phyloP scores from a whole-genome alignment of 2,113 vertebrate genomes.

The Boleophthalmus pectinirostris region DNA sequence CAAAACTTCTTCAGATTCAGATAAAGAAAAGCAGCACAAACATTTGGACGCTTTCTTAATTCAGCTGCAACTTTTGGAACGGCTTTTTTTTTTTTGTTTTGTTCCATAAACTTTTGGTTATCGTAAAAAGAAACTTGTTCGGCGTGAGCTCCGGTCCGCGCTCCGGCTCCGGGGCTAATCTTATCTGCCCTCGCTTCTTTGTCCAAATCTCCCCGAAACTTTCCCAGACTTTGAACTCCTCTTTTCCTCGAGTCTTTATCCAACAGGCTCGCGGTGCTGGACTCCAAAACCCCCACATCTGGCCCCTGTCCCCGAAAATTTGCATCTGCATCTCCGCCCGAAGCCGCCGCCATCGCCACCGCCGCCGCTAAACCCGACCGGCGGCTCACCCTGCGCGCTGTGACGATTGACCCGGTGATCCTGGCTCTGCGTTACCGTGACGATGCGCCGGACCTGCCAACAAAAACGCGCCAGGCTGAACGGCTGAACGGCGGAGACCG shows the following conservation, averaged over 20 bases:
- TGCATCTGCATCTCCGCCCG: constrained; percentile 53
- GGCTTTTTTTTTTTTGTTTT: too few species aligned
- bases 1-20: too few species aligned
- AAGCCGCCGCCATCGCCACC: constrained; percentile 60
- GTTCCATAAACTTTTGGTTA: not conserved
- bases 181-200: constrained; percentile 4
- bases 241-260: constrained; percentile 37
- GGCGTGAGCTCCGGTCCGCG: not conserved
- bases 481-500: constrained; percentile 67
- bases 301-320: constrained; percentile 64
- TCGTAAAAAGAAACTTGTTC: not conserved
- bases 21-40: not conserved
- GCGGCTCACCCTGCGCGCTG: constrained; percentile 68
- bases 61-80: constrained; percentile 1
- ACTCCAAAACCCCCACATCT: constrained; percentile 53
- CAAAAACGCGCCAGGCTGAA: too few species aligned
- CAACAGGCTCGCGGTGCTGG: constrained; percentile 56
- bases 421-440: constrained; percentile 59
- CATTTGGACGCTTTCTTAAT: not conserved
- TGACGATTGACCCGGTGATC: constrained; percentile 79
- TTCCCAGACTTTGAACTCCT: constrained; percentile 53
- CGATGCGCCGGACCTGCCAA: constrained; percentile 60
- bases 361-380: constrained; percentile 37
- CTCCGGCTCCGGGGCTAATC: constrained; percentile 8
- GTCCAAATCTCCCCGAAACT: constrained; percentile 52